Base-by-base conservation (phyloP, 2,113 vertebrate species). In the Agapornis roseicollis region DNA sequence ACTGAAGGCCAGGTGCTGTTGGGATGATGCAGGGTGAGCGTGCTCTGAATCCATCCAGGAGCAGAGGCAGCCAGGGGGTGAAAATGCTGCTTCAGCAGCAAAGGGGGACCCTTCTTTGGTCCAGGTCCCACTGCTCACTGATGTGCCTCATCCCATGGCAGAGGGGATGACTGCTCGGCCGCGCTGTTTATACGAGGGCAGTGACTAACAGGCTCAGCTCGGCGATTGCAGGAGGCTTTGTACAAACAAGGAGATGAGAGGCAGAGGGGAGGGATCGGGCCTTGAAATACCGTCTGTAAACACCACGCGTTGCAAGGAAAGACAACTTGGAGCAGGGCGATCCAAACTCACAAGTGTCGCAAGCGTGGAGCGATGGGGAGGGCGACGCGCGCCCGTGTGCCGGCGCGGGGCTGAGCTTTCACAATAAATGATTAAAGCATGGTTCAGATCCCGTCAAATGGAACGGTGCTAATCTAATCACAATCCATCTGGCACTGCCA, bases 401-500 rank as follows among this genome's bases (percentile, higher is more conserved):
- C 28, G 33, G 84, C 82, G 18, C 47, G 39, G 96, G 95, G 95
- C 61, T 56, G 41, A 88, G 95, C 96, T 94, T 94, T 96, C 96
- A 94, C 96, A 94, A 97, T 95, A 96, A 96, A 95, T 96, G 94
- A 97, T 97, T 97, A 97, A 97, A 97, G 94, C 94, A 95, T 91
- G 95, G 95, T 90, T 97, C 95, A 96, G 91, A 96, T 96, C 94
- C 95, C 95, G 87, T 97, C 97, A 97, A 96, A 97, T 97, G 95
- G 96, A 97, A 97, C 95, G 93, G 88, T 96, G 95, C 97, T 97
- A 97, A 97, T 97, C 97, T 96, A 97, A 97, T 97, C 96, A 97
- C 96, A 97, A 97, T 97, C 97, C 96, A 97, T 97, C 97, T 97
- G 96, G 97, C 94, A 97, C 95, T 97, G 97, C 97, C 97, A 97